Percentiles rank a stretch among this genome's conserved stretches.
phyloP scores from a whole-genome alignment of 2,888 invertebrate species.

The Aethes cnicana region DNA sequence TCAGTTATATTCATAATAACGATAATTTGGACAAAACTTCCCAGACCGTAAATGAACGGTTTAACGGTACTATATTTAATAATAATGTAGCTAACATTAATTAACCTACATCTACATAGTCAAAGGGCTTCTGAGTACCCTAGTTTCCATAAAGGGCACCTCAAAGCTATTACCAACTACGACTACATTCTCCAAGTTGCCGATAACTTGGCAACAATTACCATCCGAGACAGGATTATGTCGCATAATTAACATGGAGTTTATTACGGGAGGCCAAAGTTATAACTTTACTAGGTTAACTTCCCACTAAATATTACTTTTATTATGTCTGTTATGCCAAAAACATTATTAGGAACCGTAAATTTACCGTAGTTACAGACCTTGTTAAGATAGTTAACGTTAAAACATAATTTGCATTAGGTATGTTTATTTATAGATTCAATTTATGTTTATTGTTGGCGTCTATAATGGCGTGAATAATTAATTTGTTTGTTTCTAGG shows the following conservation, averaged over 20 bases:
- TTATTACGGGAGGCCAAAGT: not conserved
- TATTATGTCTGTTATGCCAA: slow-evolving; percentile 19
- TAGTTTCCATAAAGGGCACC: slow-evolving; percentile 6
- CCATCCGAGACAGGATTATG: slow-evolving; percentile 4
- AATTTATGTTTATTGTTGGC: not conserved
- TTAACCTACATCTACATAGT: slow-evolving; percentile 6
- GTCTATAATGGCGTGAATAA: slow-evolving; percentile 1
- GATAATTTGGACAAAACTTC: no score
- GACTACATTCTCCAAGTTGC: not conserved
- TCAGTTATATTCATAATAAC: no score
- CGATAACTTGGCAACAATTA: slow-evolving; percentile 1
- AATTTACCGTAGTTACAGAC: slow-evolving; percentile 18
- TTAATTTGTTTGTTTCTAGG: not conserved
- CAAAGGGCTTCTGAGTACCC: slow-evolving; percentile 6
- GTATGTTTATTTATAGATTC: slow-evolving; percentile 23
- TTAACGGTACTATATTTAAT: no score
- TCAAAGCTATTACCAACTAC: not conserved
- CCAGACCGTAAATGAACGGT: no score
- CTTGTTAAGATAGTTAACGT: slow-evolving; percentile 25
- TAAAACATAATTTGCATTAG: slow-evolving; percentile 10
- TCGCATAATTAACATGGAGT: slow-evolving; percentile 11
- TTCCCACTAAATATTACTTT: slow-evolving; percentile 27
- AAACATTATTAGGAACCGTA: slow-evolving; percentile 25
- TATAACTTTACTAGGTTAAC: slow-evolving; percentile 26
- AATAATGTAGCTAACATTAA: no score